Conservation (phyloP, 2,888 invertebrate species). For the Drosophila neotestacea region DNA sequence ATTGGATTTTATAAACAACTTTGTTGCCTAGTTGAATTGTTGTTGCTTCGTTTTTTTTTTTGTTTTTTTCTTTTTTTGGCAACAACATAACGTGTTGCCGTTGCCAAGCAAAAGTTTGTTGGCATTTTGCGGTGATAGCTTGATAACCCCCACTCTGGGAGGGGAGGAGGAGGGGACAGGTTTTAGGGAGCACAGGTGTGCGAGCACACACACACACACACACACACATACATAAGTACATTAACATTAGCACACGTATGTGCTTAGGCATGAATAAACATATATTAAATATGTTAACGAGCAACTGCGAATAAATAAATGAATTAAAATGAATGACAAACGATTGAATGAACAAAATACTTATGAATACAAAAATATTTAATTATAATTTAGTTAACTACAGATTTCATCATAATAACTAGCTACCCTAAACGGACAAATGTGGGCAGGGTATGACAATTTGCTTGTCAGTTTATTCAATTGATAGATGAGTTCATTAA, state of each 20-base stretch:
- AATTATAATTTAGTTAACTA: slow-evolving; percentile 12
- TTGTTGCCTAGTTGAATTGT: slow-evolving; percentile 45
- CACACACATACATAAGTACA: no score
- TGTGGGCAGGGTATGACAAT: slow-evolving; percentile 11
- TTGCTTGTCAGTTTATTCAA: neutral
- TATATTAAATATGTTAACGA: slow-evolving; percentile 18
- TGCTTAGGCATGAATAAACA: slow-evolving; percentile 19
- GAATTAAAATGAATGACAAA: slow-evolving; percentile 15
- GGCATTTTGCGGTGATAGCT: slow-evolving; percentile 27
- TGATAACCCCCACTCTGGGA: slow-evolving; percentile 30
- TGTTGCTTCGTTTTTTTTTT: slow-evolving; percentile 15
- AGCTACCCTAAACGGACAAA: neutral
- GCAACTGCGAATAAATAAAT: slow-evolving; percentile 17
- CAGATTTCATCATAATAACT: slow-evolving; percentile 6
- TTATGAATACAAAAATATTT: slow-evolving; percentile 12
- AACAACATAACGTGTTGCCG: slow-evolving; percentile 45
- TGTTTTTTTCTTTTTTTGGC: neutral
- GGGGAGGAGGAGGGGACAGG: slow-evolving; percentile 8
- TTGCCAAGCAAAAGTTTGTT: slow-evolving; percentile 66
- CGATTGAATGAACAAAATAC: slow-evolving; percentile 19
- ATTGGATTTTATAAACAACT: slow-evolving; percentile 54
- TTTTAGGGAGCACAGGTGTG: slow-evolving; percentile 62
- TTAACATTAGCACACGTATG: neutral
- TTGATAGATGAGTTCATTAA: slow-evolving; percentile 45
- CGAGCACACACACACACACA: slow-evolving; percentile 27